phyloP scores from a whole-genome alignment of 2,113 vertebrate species.

The Cyprinodon variegatus region DNA sequence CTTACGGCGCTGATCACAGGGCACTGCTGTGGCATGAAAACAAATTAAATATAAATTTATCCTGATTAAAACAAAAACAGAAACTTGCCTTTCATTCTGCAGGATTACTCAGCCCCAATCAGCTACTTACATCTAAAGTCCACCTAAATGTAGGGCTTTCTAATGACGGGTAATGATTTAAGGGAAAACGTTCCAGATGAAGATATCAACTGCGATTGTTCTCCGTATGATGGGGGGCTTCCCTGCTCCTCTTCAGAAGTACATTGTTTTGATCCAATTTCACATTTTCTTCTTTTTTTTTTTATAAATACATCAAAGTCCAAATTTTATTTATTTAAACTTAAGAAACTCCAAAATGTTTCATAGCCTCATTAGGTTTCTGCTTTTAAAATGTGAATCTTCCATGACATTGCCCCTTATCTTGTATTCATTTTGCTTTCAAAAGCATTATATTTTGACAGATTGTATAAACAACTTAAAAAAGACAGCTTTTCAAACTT shows the following conservation, averaged over 20 bases:
- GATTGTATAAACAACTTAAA: not conserved
- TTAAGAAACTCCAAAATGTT: not conserved
- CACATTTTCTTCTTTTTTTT: not conserved
- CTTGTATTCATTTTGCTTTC: not conserved
- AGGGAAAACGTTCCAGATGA: not conserved
- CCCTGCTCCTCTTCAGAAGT: not conserved
- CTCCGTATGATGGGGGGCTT: not conserved
- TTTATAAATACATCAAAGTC: not conserved
- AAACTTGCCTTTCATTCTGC: not conserved
- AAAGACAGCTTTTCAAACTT: not conserved
- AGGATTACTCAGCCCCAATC: not conserved
- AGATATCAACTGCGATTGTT: not conserved
- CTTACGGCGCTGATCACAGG: not conserved
- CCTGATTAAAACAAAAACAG: not conserved
- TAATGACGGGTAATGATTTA: not conserved
- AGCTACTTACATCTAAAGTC: not conserved
- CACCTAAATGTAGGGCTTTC: not conserved
- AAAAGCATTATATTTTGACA: not conserved
- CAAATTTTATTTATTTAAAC: constrained; percentile 2
- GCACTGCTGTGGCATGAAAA: not conserved
- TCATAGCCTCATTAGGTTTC: constrained; percentile 8
- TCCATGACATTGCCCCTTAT: not conserved
- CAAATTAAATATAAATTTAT: not conserved
- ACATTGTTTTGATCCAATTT: not conserved
- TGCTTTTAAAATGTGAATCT: not conserved